These are phyloP conservation scores for Sycophaga agraensis DNA, from an alignment of 1,140 invertebrate species.

Conservation along the genomic window DNA sequence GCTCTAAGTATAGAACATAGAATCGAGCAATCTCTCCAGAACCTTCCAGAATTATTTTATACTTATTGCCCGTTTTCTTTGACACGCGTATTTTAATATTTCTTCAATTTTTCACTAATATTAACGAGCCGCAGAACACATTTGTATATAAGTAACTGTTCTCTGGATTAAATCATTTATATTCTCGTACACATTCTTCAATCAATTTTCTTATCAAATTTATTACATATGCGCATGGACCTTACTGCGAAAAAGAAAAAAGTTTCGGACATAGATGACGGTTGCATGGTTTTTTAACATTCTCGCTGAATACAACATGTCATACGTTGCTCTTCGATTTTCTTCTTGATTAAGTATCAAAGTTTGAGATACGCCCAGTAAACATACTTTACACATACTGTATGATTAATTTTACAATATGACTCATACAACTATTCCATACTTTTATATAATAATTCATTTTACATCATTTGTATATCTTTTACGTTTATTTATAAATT, in stretches of 20 bases:
- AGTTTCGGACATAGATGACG: not conserved
- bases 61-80: not conserved
- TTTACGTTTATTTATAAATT: slow-evolving; percentile 23
- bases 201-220: slow-evolving; percentile 2
- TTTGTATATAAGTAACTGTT: slow-evolving; percentile 17
- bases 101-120: not conserved
- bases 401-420: slow-evolving; percentile 25
- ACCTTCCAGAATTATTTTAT: not conserved
- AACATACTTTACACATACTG: slow-evolving; percentile 26
- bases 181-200: slow-evolving; percentile 1
- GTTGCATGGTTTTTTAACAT: not conserved
- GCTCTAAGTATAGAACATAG: slow-evolving; percentile 15
- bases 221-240: not conserved
- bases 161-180: not conserved
- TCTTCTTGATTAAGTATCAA: slow-evolving; percentile 21
- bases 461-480: slow-evolving; percentile 20
- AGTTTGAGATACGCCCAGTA: slow-evolving; percentile 9
- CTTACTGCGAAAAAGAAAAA: not conserved
- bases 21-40: not conserved
- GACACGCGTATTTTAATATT: not conserved
- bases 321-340: not conserved
- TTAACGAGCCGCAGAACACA: slow-evolving; percentile 7
- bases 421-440: slow-evolving; percentile 14
- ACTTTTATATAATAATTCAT: slow-evolving; percentile 19
- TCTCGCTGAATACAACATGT: not conserved